Evolutionary conservation across 2,797 vertebrate species (phyloP), one percentile per base, ranked within the genome.

Genomic region (Cuniculus paca): DNA sequence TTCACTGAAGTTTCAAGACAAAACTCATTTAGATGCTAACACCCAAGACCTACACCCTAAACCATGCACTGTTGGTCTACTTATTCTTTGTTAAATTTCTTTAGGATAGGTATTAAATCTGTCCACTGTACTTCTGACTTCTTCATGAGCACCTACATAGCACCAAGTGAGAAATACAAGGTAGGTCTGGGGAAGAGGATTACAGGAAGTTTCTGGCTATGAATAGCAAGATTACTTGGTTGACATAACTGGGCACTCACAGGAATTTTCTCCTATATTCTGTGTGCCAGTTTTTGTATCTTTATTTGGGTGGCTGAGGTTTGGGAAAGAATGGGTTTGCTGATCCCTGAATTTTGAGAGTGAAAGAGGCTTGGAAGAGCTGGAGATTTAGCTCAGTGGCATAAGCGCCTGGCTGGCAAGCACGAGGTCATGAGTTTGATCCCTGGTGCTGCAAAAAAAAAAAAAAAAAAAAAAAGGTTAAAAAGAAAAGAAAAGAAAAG

Each of bases 301-400:
- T 90, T 94, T 54, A 56, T n/a, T 19, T 31, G 1, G 34, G 70
- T 92, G 42, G 20, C 65, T 93, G 26, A 61, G 13, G 14, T 61
- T 6, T 45, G 19, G 19, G 54, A 10, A 45, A 20, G 60, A 78
- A 84, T 11, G 9, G 39, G 36, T 88, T 88, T 94, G 74, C 86
- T 61, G 68, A 87, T 72, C 78, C 36, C 36, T 78, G 72, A 88
- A 70, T 94, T 95, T 95, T 95, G 70, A 97, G 61, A 92, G 50
- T 70, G 31, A 90, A 82, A 31, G 61, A 91, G 31, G 58, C 63
- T 50, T 60, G 52, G 56, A 45, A 68, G 56, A 84, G 20, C 48
- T n/a, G n/a, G n/a, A n/a, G n/a, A n/a, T n/a, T n/a, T n/a, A n/a
- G n/a, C n/a, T n/a, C n/a, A n/a, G n/a, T n/a, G n/a, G n/a, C n/a